These are phyloP conservation scores for Scaptomyza cyrtandrae DNA, from an alignment of 2,888 invertebrate genomes.

Conservation along the genomic window DNA sequence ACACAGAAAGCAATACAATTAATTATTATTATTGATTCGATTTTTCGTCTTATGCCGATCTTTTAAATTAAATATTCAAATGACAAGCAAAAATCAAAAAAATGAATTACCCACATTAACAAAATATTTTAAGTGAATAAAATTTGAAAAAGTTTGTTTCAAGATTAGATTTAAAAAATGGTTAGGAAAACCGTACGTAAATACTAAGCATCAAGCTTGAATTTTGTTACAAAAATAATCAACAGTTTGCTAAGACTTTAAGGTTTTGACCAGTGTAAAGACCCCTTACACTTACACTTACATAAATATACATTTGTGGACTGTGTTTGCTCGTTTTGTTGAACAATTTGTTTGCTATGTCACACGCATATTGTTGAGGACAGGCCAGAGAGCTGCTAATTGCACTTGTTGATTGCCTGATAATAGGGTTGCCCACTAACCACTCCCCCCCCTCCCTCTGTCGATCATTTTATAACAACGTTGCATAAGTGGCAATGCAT, in stretches of 20 bases:
- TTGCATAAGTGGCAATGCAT: slow-evolving; percentile 73
- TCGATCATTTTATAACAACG: slow-evolving; percentile 18
- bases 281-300: not conserved
- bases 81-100: no score
- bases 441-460: not conserved
- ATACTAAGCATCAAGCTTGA: no score
- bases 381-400: slow-evolving; percentile 66
- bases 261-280: not conserved
- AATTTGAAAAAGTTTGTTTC: no score
- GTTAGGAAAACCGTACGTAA: no score
- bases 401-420: slow-evolving; percentile 78
- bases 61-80: no score
- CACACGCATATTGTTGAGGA: slow-evolving; percentile 70
- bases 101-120: no score
- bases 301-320: slow-evolving; percentile 26
- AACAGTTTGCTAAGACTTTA: no score
- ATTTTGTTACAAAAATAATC: no score
- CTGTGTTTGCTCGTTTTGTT: slow-evolving; percentile 64
- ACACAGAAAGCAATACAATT: not conserved
- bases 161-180: no score
- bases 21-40: no score
- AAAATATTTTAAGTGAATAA: no score
- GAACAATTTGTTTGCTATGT: slow-evolving; percentile 77
- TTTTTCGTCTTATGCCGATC: no score
- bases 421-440: slow-evolving; percentile 60